Conservation (phyloP, 2,797 vertebrate genomes). For the Betta splendens region DNA sequence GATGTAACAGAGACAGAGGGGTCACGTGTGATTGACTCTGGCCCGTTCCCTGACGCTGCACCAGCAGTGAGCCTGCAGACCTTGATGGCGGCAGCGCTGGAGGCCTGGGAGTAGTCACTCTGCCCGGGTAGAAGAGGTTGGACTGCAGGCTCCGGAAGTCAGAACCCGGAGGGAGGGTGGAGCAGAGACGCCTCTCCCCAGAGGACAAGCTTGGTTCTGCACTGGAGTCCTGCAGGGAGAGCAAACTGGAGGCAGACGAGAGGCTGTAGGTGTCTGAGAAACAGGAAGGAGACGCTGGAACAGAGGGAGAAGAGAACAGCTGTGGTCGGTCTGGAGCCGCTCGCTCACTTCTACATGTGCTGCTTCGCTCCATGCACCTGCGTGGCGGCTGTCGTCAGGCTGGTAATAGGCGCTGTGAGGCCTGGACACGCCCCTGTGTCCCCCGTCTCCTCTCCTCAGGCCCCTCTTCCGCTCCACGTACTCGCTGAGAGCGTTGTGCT, state of each 20-base stretch:
- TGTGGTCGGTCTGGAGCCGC: background rate
- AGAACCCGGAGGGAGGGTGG: constrained; percentile 67
- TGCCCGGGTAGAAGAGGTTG: constrained; percentile 65
- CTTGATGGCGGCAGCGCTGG: constrained; percentile 25
- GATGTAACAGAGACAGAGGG: background rate
- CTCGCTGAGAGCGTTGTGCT: constrained; percentile 90
- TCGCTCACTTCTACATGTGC: too few species aligned
- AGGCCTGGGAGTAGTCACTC: constrained; percentile 52
- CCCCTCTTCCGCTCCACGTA: constrained; percentile 91
- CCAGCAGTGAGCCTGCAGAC: constrained; percentile 47
- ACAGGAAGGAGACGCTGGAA: constrained; percentile 38
- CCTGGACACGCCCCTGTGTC: constrained; percentile 66
- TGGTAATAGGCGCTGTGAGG: constrained; percentile 81
- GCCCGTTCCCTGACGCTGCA: too few species aligned
- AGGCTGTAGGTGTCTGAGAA: constrained; percentile 80
- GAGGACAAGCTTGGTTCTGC: constrained; percentile 47
- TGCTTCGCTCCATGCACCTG: constrained; percentile 39
- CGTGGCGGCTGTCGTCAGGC: constrained; percentile 33
- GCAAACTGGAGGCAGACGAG: constrained; percentile 85
- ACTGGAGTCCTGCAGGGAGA: constrained; percentile 86
- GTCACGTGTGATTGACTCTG: too few species aligned
- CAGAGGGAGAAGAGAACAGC: background rate
- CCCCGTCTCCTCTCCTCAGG: constrained; percentile 64
- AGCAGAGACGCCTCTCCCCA: constrained; percentile 58
- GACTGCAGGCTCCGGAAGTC: constrained; percentile 64